Evolutionary conservation across 2,888 invertebrate genomes (phyloP), one percentile per base, ranked within the genome.

Genomic region (Leptinotarsa rubiginosa): DNA sequence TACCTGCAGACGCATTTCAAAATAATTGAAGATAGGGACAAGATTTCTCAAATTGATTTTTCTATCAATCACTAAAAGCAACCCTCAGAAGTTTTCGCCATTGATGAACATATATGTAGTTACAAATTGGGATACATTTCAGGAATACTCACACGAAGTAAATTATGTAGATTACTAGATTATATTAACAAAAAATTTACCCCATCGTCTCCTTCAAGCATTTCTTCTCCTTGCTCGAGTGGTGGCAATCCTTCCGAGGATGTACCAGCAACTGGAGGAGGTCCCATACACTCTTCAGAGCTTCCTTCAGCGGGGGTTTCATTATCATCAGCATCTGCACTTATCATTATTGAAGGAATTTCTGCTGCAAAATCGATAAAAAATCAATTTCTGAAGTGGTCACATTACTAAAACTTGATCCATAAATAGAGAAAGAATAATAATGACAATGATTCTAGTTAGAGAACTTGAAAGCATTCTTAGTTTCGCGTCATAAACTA

Each of bases 231-330:
- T 72, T 83, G 84, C 62, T 86, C 86, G 4, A 80, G 52, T 22
- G 81, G 80, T 68, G 83, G 84, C 12, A 75, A 78, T 20, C 81
- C 83, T 73, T 87, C 87, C 1, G 85, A 80, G 3, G 86, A 86
- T 31, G 87, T 85, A 18, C 87, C 87, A n/a, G 87, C 86, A 47
- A 85, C 82, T 15, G 80, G 81, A 7, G 87, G 87, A 16, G 87
- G 86, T 12, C 87, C 86, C 86, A 87, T 87, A 50, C 78, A 76
- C 25, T 86, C 86, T 65, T 85, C 86, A 5, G 84, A 84, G 69
- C 84, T 84, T 50, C 84, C 86, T 59, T 89, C 88, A 71, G 88
- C 89, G 2, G 88, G 87, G 66, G 88, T 88, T 25, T 89, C 89
- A 70, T 88, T 88, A 22, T 83, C 85, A 65, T 89, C 89, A 15